phyloP scores from a whole-genome alignment of 2,797 vertebrate species.

The Novumbra hubbsi region DNA sequence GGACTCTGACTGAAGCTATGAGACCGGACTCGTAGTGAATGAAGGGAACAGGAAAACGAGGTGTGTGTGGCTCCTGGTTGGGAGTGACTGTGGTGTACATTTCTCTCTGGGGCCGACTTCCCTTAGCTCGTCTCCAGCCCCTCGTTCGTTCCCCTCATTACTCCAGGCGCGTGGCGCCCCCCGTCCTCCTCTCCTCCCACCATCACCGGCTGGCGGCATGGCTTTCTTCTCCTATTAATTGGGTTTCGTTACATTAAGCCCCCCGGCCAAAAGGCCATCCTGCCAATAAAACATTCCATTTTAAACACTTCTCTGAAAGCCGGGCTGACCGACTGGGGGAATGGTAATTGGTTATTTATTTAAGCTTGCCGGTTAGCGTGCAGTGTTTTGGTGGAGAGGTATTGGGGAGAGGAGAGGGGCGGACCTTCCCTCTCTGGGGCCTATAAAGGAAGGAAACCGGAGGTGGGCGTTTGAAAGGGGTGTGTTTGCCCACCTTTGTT shows the following conservation, averaged over 20 bases:
- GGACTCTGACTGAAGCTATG: constrained; percentile 27
- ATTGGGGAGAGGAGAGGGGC: constrained; percentile 1
- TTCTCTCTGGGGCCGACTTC: constrained; percentile 73
- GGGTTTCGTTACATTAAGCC: constrained; percentile 85
- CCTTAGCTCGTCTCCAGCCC: constrained; percentile 66
- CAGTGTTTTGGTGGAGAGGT: constrained; percentile 38
- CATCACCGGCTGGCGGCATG: constrained; percentile 62
- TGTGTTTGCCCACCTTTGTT: constrained; percentile 68
- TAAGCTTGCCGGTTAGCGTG: constrained; percentile 63
- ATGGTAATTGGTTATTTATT: constrained; percentile 78
- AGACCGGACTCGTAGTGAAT: constrained; percentile 49
- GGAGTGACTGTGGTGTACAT: constrained; percentile 56
- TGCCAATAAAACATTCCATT: constrained; percentile 75
- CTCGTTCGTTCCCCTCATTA: constrained; percentile 72
- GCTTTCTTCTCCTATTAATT: constrained; percentile 82
- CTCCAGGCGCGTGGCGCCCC: constrained; percentile 62
- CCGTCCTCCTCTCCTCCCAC: constrained; percentile 24
- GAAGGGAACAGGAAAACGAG: constrained; percentile 12
- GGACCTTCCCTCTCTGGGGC: constrained; percentile 34
- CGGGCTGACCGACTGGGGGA: constrained; percentile 32
- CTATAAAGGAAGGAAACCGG: constrained; percentile 36
- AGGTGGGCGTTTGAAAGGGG: background rate
- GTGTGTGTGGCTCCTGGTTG: background rate
- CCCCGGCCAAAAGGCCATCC: constrained; percentile 74
- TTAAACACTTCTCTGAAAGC: constrained; percentile 66